Conservation (phyloP, 2,797 vertebrate genomes). For the Psittacula derbiana region DNA sequence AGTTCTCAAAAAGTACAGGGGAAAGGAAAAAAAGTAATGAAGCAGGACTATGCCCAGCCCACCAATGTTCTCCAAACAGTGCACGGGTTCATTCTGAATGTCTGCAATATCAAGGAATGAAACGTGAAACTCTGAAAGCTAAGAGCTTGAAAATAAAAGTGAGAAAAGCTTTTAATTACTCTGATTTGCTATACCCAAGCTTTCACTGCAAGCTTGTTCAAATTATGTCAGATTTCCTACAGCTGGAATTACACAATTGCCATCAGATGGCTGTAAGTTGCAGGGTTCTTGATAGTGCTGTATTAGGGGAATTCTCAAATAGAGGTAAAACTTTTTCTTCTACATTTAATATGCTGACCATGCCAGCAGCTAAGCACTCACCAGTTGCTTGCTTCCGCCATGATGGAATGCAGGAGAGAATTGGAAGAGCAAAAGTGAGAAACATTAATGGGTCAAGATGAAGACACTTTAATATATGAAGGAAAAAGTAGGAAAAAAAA, state of each 20-base stretch:
- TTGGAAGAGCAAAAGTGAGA: background rate
- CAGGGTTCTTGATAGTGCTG: background rate
- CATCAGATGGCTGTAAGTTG: background rate
- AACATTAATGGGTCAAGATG: background rate
- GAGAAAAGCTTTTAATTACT: background rate
- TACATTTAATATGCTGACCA: background rate
- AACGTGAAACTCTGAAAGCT: background rate
- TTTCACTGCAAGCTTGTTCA: background rate
- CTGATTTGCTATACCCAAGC: background rate
- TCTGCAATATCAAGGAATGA: background rate
- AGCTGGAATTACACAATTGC: background rate
- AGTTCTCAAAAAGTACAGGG: background rate
- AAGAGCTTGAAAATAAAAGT: background rate
- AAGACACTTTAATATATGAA: background rate
- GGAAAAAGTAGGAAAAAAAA: background rate
- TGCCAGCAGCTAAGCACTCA: background rate
- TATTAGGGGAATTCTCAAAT: background rate
- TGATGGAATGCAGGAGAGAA: fast-evolving
- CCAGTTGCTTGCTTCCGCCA: fast-evolving
- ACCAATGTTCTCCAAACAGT: background rate
- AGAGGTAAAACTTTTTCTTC: background rate
- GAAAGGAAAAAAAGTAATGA: background rate
- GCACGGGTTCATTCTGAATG: background rate
- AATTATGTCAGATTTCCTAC: background rate
- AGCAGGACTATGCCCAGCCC: background rate